A percentile compares a stretch with the other conserved stretches of the same genome.
Evolutionary conservation across 2,888 invertebrate species (phyloP).

Genomic region (Leptopterna dolabrata): DNA sequence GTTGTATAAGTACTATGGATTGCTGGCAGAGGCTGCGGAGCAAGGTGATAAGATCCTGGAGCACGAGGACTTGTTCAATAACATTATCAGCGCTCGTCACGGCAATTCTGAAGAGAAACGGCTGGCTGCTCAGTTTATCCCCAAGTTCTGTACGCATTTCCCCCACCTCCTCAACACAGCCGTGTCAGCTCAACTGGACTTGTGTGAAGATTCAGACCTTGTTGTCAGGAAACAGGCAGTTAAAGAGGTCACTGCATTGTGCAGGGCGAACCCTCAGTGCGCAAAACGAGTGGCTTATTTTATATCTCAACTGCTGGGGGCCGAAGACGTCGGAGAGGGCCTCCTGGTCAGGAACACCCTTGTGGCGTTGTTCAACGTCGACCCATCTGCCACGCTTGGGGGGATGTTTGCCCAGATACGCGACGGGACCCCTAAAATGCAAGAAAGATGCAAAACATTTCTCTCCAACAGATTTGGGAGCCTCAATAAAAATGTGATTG

Average conservation of each 20-base stretch:
- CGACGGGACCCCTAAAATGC: constrained; percentile 21
- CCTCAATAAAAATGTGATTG: constrained; percentile 31
- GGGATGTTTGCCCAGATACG: constrained; percentile 43
- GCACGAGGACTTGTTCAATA: constrained; percentile 42
- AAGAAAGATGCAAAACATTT: constrained; percentile 35
- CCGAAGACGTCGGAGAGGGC: constrained; percentile 70
- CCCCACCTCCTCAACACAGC: constrained; percentile 87
- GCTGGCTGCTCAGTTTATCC: constrained; percentile 94
- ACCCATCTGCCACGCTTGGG: constrained; percentile 68
- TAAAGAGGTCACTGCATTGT: constrained; percentile 87
- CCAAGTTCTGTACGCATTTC: constrained; percentile 93
- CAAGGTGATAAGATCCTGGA: constrained; percentile 25
- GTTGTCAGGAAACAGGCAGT: constrained; percentile 93
- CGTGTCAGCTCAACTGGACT: constrained; percentile 90
- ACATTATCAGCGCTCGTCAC: constrained; percentile 89
- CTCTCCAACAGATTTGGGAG: constrained; percentile 15
- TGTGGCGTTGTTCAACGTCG: constrained; percentile 79
- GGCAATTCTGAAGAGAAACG: constrained; percentile 91
- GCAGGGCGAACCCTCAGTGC: constrained; percentile 86
- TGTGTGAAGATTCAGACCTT: constrained; percentile 95
- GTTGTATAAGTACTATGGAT: constrained; percentile 37
- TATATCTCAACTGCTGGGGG: constrained; percentile 82
- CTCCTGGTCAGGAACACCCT: constrained; percentile 88
- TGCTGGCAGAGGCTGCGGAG: constrained; percentile 40
- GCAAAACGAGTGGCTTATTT: constrained; percentile 91